Evolutionary conservation across 2,797 vertebrate genomes (phyloP), one percentile per base, ranked within the genome.

Genomic region (Paedocypris micromegethes): DNA sequence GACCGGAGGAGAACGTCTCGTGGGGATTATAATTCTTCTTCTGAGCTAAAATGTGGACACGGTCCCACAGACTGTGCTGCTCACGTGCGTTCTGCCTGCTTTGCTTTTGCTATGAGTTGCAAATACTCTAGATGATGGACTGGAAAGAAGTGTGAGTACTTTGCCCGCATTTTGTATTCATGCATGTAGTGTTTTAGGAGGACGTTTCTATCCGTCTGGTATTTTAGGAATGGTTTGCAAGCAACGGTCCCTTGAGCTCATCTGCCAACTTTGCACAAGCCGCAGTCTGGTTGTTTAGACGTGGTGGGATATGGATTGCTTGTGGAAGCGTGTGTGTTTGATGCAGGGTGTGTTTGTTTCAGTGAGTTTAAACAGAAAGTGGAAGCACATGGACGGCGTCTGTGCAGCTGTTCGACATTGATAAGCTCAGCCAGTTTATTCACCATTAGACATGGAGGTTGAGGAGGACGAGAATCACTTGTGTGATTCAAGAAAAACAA

Each of bases 111-210:
- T 84, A 86, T 67, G 58, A 74, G 59, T 55, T 45, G 40, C 4
- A 9, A 63, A 68, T 84, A 82, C 43, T 75, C 80, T 87, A 88
- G 87, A 90, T 85, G 82, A 91, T 92, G 91, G 90, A 91, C 86
- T 91, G 90, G 89, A 90, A 89, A 86, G 89, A 91, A 86, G 86
- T 91, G 89, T 91, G 88, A 90, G 90, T 91, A 90, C 52, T 72
- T 58, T 75, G 38, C 23, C 58, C 70, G 40, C 57, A 40, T 73
- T 39, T 39, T 6, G 3, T 48, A n/a, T 66, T n/a, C 63, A n/a
- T 23, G 39, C 59, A 7, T 67, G 23, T 66, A 6, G 37, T 47
- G 58, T 64, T 72, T 68, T 38, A 58, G 58, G n/a, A 8, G 54
- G 57, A 48, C 39, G 46, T 70, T 70, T 68, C 64, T 49, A 59